Percentiles rank a stretch among this genome's conserved stretches.
Conservation (phyloP, 2,113 vertebrate genomes). For the Felis chaus region DNA sequence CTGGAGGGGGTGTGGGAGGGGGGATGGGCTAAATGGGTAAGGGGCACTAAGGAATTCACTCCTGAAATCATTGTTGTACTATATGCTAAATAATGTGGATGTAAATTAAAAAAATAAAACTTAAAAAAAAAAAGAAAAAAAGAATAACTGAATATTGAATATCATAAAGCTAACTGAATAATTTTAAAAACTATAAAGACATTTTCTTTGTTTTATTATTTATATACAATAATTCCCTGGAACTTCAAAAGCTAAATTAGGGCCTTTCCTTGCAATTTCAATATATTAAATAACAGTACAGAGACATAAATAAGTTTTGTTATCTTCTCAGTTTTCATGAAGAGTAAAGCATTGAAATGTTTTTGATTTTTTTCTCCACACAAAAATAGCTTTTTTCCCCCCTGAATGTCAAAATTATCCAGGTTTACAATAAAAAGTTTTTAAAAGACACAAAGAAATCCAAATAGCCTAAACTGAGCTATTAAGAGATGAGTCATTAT, state of each 20-base stretch:
- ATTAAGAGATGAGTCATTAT: not conserved
- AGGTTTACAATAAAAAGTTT: not conserved
- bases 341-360: not conserved
- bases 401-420: not conserved
- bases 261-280: not conserved
- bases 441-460: not conserved
- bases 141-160: not conserved
- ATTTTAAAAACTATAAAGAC: not conserved
- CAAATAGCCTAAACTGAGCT: not conserved
- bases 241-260: not conserved
- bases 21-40: too few species aligned
- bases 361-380: not conserved
- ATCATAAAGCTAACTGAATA: not conserved
- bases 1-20: too few species aligned
- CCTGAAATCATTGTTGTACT: too few species aligned
- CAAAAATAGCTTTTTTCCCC: not conserved
- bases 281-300: not conserved
- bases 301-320: not conserved
- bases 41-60: too few species aligned
- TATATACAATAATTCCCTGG: not conserved
- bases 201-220: conserved; percentile 1
- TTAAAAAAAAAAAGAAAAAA: not conserved
- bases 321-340: conserved; percentile 12
- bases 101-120: too few species aligned
- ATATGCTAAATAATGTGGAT: too few species aligned